Base-by-base conservation (phyloP, 37 sponge, comb jelly and placozoan genomes). In the Spongia lamella region DNA sequence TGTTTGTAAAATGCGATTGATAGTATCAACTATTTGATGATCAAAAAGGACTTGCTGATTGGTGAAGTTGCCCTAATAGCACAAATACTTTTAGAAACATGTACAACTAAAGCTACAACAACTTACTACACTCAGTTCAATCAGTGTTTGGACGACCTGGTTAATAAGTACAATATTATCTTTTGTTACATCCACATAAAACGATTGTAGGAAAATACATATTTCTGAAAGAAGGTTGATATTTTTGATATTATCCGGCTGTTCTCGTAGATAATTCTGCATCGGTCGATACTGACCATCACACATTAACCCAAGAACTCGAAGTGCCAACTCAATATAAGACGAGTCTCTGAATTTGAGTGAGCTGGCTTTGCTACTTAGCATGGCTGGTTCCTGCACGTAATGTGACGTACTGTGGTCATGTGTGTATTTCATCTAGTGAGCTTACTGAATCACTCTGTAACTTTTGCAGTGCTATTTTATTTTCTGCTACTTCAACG, bases 231-330 rank as follows among this genome's bases (percentile, higher is more conserved):
- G 77, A 38, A 89, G 51, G 58, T 89, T 89, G 16, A 89, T 64
- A 66, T 56, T 81, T 60, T 89, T 89, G 29, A 89, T 55, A 56
- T 83, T 81, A 56, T 89, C 90, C 0, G 84, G 90, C 70, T 89
- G 90, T 61, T 73, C 84, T 31, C 90, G 73, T 21, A 89, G 76
- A 39, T 84, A 84, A 59, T 84, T 59, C 63, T 88, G 88, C 37
- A 86, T 33, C 26, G 39, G 32, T 35, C 69, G 73, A 33, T 86
- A 38, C 57, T 86, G 88, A 13, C 88, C 88, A 68, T 86, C 81
- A 76, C 88, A 86, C 81, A 86, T 73, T 21, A 66, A 56, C 3
- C 88, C 81, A 34, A 86, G 47, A 17, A 73, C 75, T 38, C 79
- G 47, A n/a, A 85, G 56, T 19, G 65, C 86, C 21, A 85, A 47